phyloP scores from a whole-genome alignment of 2,888 invertebrate species.

The Hesperia comma region DNA sequence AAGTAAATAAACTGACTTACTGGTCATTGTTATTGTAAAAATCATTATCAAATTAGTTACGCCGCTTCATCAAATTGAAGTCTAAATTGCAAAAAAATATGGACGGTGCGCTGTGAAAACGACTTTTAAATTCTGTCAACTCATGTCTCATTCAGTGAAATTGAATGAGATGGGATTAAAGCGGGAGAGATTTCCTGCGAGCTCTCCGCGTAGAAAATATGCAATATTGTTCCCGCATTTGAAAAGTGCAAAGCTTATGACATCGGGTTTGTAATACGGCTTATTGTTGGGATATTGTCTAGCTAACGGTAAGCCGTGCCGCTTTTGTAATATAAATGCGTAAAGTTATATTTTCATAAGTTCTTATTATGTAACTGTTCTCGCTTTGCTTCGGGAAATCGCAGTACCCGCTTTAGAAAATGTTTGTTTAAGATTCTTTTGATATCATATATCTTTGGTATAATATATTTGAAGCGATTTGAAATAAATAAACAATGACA shows the following conservation, averaged over 20 bases:
- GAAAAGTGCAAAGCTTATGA: constrained; percentile 36
- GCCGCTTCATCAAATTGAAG: constrained; percentile 2
- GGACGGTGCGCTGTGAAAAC: constrained; percentile 20
- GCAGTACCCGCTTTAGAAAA: no score
- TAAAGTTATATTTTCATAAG: not conserved
- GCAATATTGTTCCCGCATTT: constrained; percentile 33
- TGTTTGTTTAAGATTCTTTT: no score
- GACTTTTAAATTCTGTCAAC: constrained; percentile 36
- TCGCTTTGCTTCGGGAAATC: no score
- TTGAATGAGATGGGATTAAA: constrained; percentile 33
- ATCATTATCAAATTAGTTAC: not conserved
- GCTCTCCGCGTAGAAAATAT: constrained; percentile 28
- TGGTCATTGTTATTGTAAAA: no score
- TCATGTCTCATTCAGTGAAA: constrained; percentile 31
- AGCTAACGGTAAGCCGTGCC: not conserved
- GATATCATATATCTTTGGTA: no score
- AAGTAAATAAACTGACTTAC: no score
- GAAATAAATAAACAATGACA: no score
- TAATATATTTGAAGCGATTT: no score
- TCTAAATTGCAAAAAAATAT: constrained; percentile 17
- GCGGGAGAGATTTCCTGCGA: constrained; percentile 27
- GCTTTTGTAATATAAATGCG: not conserved
- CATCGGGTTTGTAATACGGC: constrained; percentile 29
- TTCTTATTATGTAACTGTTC: not conserved
- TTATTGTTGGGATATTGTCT: constrained; percentile 30